Evolutionary conservation across 2,888 invertebrate genomes (phyloP), one percentile per base, ranked within the genome.

Genomic region (Catonia carolina): DNA sequence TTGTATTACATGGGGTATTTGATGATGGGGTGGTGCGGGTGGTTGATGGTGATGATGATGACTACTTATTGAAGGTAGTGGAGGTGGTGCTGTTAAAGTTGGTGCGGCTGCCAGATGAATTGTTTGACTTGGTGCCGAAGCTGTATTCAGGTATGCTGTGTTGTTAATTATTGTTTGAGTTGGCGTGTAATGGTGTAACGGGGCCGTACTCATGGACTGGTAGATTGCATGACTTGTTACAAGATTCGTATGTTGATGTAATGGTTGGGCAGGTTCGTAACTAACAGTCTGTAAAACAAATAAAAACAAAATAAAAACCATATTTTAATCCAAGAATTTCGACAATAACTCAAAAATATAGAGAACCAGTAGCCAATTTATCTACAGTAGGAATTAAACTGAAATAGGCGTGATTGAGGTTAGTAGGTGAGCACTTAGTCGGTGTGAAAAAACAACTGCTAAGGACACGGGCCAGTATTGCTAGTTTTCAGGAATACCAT

Each of bases 231-330:
- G 56, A 14, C 50, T 49, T 14, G 50, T 18, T n/a, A 55, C 18
- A 15, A 55, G 33, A 23, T 33, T 48, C 12, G 49, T 31, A 49
- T 53, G 56, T 15, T 56, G 53, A 6, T 27, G 27, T 8, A 50
- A 31, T 23, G 48, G 39, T 48, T 54, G 51, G 42, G 45, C 52
- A 12, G 56, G 48, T 22, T 60, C 62, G 36, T 55, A 62, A 14
- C 55, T 60, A 8, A 60, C 51, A 8, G 56, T 23, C 62, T 62
- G 50, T 12, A 52, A 59, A 23, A 27, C 14, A 35, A 49, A 27
- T 23, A 31, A 23, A 31, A 45, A 15, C 18, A 10, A 27, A 27
- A 8, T 27, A 27, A 27, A 6, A 27, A 27, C 27, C 8, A 27
- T 27, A n/a, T n/a, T n/a, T n/a, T n/a, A n/a, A n/a, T n/a, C n/a